phyloP scores from a whole-genome alignment of 1,140 invertebrate species.

The Chrysomallon squamiferum region DNA sequence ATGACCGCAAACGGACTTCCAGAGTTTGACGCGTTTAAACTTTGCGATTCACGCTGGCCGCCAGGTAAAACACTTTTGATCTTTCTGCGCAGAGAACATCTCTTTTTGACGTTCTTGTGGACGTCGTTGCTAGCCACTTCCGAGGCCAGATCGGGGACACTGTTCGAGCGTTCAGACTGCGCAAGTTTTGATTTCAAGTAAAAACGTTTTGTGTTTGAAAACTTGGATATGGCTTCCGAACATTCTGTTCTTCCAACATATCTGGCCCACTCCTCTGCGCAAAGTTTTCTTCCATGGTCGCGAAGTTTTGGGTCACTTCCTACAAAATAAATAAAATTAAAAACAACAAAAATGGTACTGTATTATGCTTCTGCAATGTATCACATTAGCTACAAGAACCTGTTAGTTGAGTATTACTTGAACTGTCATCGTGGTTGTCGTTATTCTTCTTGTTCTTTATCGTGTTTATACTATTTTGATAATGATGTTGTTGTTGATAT shows the following conservation, averaged over 20 bases:
- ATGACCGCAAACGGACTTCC: constrained; percentile 48
- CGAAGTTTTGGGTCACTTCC: constrained; percentile 74
- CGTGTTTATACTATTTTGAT: too few relatives aligned
- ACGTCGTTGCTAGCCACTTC: constrained; percentile 5
- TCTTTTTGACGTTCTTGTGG: constrained; percentile 26
- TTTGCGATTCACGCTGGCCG: constrained; percentile 10
- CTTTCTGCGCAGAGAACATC: constrained; percentile 38
- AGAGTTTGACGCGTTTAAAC: constrained; percentile 9
- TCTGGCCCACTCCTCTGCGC: constrained; percentile 80
- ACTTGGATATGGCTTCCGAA: constrained; percentile 77
- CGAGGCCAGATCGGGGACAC: constrained; percentile 34
- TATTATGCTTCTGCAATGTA: too few relatives aligned
- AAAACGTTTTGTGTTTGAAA: constrained; percentile 64
- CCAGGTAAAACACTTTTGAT: constrained; percentile 45
- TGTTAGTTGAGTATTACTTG: neutral
- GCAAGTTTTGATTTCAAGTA: constrained; percentile 30
- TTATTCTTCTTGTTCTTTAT: neutral
- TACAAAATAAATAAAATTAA: constrained; percentile 13
- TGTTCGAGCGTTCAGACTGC: constrained; percentile 35
- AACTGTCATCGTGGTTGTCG: neutral
- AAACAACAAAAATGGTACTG: neutral
- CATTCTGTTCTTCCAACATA: constrained; percentile 79
- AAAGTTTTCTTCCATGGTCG: constrained; percentile 74
- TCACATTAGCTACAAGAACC: neutral
- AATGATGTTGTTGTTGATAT: too few relatives aligned